Percentiles rank a stretch among this genome's conserved stretches.
Conservation (phyloP, 2,888 invertebrate species). For the Phlogophora meticulosa region DNA sequence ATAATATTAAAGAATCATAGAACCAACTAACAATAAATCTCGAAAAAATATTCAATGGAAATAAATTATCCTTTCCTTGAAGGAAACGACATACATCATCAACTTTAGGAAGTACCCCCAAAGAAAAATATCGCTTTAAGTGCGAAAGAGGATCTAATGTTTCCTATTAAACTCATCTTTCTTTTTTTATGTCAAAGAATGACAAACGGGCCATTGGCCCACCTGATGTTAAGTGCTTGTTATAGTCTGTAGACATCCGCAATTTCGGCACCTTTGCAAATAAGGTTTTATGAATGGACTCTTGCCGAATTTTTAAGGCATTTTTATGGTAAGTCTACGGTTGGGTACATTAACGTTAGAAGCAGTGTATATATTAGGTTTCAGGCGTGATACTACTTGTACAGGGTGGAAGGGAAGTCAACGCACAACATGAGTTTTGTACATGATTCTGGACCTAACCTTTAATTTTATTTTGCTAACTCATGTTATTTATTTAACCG, state of each 20-base stretch:
- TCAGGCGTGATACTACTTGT: too few species aligned
- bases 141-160: constrained; percentile 64
- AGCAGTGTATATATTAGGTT: neutral
- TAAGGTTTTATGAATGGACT: constrained; percentile 42
- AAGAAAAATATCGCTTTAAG: constrained; percentile 58
- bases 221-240: constrained; percentile 62
- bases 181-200: constrained; percentile 67
- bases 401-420: too few species aligned
- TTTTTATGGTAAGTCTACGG: constrained; percentile 18
- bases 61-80: constrained; percentile 39
- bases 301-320: constrained; percentile 2
- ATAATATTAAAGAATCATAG: neutral
- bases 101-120: constrained; percentile 44
- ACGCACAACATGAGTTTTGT: too few species aligned
- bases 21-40: constrained; percentile 18
- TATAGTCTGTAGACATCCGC: constrained; percentile 59
- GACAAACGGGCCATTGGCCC: constrained; percentile 59
- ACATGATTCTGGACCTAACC: too few species aligned
- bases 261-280: constrained; percentile 57
- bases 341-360: constrained; percentile 10
- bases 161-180: constrained; percentile 67
- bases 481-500: too few species aligned
- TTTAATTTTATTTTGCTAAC: too few species aligned
- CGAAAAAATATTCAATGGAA: constrained; percentile 24
- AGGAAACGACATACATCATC: constrained; percentile 51